These are phyloP conservation scores for Argyrosomus japonicus DNA, from an alignment of 2,113 vertebrate genomes.

Conservation along the genomic window DNA sequence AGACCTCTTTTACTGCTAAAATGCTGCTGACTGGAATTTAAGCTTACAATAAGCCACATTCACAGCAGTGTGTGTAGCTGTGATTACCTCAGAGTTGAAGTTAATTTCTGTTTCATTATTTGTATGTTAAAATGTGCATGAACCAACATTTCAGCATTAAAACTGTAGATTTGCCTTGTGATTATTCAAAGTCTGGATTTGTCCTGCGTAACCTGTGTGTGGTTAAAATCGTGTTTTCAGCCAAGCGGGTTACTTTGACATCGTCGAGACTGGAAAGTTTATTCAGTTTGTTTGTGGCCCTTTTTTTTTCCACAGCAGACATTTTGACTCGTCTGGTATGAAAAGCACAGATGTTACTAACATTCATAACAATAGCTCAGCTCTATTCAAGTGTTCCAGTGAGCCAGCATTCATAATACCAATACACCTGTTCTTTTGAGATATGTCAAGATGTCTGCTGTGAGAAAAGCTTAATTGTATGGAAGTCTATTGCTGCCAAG, in stretches of 20 bases:
- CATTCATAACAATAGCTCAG: background rate
- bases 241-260: background rate
- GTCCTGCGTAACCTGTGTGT: too few species aligned
- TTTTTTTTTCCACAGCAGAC: background rate
- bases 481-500: background rate
- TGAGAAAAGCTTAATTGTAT: background rate
- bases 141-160: background rate
- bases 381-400: background rate
- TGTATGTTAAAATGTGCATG: background rate
- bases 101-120: background rate
- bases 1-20: background rate
- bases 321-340: background rate
- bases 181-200: background rate
- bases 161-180: background rate
- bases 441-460: too few species aligned
- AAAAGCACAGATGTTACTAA: background rate
- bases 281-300: background rate
- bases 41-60: background rate
- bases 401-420: background rate
- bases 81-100: background rate
- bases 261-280: background rate
- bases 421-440: background rate
- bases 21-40: conserved; percentile 11
- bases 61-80: background rate
- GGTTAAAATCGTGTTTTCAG: background rate